Percentiles rank a stretch among this genome's conserved stretches.
Conservation (phyloP, 2,888 invertebrate genomes). For the Darwinula stevensoni region DNA sequence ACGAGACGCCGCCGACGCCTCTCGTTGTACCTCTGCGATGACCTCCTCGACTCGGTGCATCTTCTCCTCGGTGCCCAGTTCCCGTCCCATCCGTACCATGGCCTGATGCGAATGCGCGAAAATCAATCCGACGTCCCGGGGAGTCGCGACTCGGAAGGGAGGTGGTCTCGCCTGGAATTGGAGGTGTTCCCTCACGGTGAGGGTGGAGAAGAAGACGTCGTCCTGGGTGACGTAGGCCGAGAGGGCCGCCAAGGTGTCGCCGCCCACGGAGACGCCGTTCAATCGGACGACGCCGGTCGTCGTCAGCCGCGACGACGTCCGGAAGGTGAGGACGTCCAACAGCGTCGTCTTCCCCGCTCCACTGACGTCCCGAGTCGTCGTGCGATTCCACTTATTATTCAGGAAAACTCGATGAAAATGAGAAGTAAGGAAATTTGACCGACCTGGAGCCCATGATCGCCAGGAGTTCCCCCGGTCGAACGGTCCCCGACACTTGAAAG, state of each 20-base stretch:
- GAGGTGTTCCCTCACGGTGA: slow-evolving; percentile 66
- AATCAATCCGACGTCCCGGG: too few relatives aligned
- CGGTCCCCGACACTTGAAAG: too few relatives aligned
- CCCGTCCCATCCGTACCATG: slow-evolving; percentile 50
- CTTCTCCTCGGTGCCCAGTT: slow-evolving; percentile 37
- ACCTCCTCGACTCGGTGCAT: slow-evolving; percentile 57
- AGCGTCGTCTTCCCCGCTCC: slow-evolving; percentile 88
- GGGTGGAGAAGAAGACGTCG: slow-evolving; percentile 63
- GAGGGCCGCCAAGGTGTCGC: slow-evolving; percentile 35
- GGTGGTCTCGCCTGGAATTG: slow-evolving; percentile 41
- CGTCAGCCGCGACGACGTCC: slow-evolving; percentile 21
- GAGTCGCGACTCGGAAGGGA: slow-evolving; percentile 7
- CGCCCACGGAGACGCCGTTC: slow-evolving; percentile 39
- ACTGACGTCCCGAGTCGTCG: too few relatives aligned
- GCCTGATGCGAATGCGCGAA: slow-evolving; percentile 29
- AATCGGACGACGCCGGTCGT: slow-evolving; percentile 15
- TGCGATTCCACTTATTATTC: too few relatives aligned
- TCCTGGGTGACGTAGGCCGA: slow-evolving; percentile 83
- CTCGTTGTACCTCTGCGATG: slow-evolving; percentile 53
- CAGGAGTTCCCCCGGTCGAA: too few relatives aligned
- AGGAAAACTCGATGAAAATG: too few relatives aligned
- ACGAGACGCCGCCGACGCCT: too few relatives aligned
- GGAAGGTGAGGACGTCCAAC: slow-evolving; percentile 56
- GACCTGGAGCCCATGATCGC: too few relatives aligned
- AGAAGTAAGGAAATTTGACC: too few relatives aligned